Conservation (phyloP, 2,113 vertebrate species). For the Calypte anna region DNA sequence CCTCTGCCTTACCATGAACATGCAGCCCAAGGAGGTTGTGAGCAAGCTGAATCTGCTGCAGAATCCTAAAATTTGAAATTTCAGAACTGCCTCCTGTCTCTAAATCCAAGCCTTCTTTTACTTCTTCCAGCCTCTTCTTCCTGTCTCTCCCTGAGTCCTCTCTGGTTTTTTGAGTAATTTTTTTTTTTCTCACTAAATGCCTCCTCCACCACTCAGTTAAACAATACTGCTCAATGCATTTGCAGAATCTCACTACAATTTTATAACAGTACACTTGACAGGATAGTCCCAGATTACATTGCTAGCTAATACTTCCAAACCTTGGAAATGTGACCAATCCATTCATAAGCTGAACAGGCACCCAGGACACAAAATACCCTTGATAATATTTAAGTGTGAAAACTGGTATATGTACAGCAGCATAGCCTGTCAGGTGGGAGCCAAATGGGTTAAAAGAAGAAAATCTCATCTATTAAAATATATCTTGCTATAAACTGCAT, state of each 20-base stretch:
- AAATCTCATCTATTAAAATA: slow-evolving; percentile 20
- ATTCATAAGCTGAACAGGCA: background rate
- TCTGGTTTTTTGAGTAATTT: background rate
- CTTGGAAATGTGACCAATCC: background rate
- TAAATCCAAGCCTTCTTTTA: background rate
- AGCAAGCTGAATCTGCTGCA: background rate
- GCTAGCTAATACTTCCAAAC: background rate
- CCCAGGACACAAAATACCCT: background rate
- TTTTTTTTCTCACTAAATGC: background rate
- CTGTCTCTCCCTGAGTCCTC: background rate
- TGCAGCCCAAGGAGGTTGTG: background rate
- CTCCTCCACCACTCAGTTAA: background rate
- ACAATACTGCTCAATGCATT: background rate
- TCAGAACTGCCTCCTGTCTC: background rate
- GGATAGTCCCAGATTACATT: background rate
- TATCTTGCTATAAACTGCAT: slow-evolving; percentile 3
- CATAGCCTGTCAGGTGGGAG: background rate
- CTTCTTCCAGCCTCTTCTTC: background rate
- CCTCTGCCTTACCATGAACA: background rate
- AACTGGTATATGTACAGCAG: rapidly evolving
- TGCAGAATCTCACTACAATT: background rate
- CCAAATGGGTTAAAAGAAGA: slow-evolving; percentile 23
- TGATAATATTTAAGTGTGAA: background rate
- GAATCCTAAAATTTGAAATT: background rate
- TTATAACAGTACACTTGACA: background rate